These are phyloP conservation scores for Atherinosoma microstoma DNA, from an alignment of 2,797 vertebrate species.

Conservation along the genomic window DNA sequence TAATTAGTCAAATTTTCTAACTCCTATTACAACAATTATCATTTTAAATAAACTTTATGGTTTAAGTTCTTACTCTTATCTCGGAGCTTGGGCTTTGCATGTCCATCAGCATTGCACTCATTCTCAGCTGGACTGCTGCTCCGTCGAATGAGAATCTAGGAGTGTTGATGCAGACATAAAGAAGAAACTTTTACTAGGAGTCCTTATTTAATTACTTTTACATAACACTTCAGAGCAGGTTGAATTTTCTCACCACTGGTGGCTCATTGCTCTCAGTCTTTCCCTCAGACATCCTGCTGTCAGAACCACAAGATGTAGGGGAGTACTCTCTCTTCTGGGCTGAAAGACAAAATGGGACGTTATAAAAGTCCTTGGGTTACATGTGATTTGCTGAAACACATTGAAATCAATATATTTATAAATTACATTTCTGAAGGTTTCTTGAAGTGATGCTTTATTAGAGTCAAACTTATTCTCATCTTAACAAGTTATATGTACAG, in stretches of 20 bases:
- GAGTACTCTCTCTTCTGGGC: slow-evolving; percentile 88
- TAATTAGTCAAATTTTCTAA: not conserved
- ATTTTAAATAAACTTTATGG: not conserved
- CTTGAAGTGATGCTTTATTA: not conserved
- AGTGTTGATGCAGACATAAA: slow-evolving; percentile 17
- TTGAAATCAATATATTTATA: not conserved
- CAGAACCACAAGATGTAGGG: slow-evolving; percentile 84
- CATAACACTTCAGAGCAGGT: not conserved
- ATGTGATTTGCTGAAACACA: slow-evolving; percentile 1
- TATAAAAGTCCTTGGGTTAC: not conserved
- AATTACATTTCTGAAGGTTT: not conserved
- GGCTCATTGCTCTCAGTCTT: slow-evolving; percentile 83
- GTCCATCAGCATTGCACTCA: slow-evolving; percentile 84
- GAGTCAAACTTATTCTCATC: not conserved
- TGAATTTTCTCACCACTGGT: slow-evolving; percentile 85
- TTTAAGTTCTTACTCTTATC: slow-evolving; percentile 88
- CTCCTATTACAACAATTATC: not conserved
- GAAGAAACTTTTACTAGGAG: not conserved
- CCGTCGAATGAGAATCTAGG: slow-evolving; percentile 83
- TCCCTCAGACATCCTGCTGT: slow-evolving; percentile 82
- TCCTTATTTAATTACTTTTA: not conserved
- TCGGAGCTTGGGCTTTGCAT: slow-evolving; percentile 79
- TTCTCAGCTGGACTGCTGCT: slow-evolving; percentile 90
- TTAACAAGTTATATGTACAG: not conserved
- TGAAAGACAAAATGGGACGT: slow-evolving; percentile 58